A percentile compares a stretch with the other conserved stretches of the same genome.
These are phyloP conservation scores for Triplophysa siluroides DNA, from an alignment of 2,113 vertebrate species.

Conservation along the genomic window DNA sequence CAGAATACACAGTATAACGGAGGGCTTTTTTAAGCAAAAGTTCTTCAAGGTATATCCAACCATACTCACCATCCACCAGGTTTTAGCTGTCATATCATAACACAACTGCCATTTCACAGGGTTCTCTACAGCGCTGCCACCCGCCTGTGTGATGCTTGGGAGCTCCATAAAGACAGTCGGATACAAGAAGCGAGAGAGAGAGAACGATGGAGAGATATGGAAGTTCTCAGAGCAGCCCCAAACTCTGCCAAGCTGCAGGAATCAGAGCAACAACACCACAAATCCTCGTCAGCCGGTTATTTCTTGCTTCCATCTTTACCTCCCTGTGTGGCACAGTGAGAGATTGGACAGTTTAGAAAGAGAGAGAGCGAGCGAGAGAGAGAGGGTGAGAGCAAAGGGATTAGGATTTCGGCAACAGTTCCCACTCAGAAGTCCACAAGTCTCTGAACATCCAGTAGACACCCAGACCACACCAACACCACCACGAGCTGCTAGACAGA, in stretches of 20 bases:
- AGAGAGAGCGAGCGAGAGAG: slow-evolving; percentile 36
- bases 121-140: slow-evolving; percentile 52
- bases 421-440: slow-evolving; percentile 39
- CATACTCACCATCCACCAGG: slow-evolving; percentile 95
- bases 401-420: slow-evolving; percentile 48
- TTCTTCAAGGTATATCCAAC: too few relatives aligned
- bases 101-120: slow-evolving; percentile 89
- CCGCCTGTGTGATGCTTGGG: slow-evolving; percentile 51
- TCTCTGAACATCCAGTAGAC: slow-evolving; percentile 42
- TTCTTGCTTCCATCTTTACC: slow-evolving; percentile 49
- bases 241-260: slow-evolving; percentile 15
- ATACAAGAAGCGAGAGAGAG: slow-evolving; percentile 10
- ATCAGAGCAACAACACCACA: slow-evolving; percentile 30
- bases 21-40: background rate
- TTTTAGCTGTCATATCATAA: slow-evolving; percentile 83
- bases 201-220: slow-evolving; percentile 14
- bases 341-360: slow-evolving; percentile 56
- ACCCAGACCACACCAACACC: slow-evolving; percentile 37
- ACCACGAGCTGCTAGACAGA: slow-evolving; percentile 45
- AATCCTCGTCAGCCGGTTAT: slow-evolving; percentile 33
- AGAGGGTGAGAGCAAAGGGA: slow-evolving; percentile 48
- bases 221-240: slow-evolving; percentile 43
- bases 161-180: slow-evolving; percentile 56
- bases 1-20: background rate
- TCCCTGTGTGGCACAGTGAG: slow-evolving; percentile 54